Evolutionary conservation across 2,888 invertebrate genomes (phyloP).

Genomic region (Drosophila rellima): DNA sequence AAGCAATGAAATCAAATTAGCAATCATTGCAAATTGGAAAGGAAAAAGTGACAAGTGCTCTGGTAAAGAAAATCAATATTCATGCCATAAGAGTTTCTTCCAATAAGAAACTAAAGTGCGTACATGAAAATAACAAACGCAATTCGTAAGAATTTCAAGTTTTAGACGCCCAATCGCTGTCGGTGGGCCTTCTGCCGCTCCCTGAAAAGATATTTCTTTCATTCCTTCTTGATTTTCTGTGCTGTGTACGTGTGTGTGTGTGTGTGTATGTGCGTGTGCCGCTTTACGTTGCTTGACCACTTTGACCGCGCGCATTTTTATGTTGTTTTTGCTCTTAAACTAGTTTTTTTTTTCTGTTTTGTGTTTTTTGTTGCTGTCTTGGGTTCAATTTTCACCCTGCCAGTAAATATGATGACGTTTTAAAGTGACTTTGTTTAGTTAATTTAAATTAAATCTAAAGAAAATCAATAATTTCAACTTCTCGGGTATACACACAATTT

Average conservation of each 20-base stretch:
- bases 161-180: slow-evolving; percentile 22
- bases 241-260: slow-evolving; percentile 5
- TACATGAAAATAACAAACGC: slow-evolving; percentile 40
- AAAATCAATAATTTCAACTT: slow-evolving; percentile 78
- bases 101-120: slow-evolving; percentile 60
- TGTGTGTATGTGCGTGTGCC: slow-evolving; percentile 41
- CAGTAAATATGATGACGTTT: slow-evolving; percentile 63
- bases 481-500: slow-evolving; percentile 67
- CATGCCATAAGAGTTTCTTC: slow-evolving; percentile 28
- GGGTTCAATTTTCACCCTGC: slow-evolving; percentile 51
- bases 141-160: slow-evolving; percentile 46
- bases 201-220: slow-evolving; percentile 60
- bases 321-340: slow-evolving; percentile 63
- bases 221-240: slow-evolving; percentile 42
- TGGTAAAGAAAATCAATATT: slow-evolving; percentile 73
- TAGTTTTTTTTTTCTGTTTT: slow-evolving; percentile 48
- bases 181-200: slow-evolving; percentile 63
- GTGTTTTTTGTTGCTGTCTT: slow-evolving; percentile 25
- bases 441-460: slow-evolving; percentile 54
- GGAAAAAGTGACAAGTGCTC: slow-evolving; percentile 38
- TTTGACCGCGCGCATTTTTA: slow-evolving; percentile 77
- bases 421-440: slow-evolving; percentile 51
- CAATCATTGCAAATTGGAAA: slow-evolving; percentile 23
- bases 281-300: slow-evolving; percentile 80
- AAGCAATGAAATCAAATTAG: slow-evolving; percentile 15